Base-by-base conservation (phyloP, 1,140 invertebrate genomes). In the Bombus superbus region DNA sequence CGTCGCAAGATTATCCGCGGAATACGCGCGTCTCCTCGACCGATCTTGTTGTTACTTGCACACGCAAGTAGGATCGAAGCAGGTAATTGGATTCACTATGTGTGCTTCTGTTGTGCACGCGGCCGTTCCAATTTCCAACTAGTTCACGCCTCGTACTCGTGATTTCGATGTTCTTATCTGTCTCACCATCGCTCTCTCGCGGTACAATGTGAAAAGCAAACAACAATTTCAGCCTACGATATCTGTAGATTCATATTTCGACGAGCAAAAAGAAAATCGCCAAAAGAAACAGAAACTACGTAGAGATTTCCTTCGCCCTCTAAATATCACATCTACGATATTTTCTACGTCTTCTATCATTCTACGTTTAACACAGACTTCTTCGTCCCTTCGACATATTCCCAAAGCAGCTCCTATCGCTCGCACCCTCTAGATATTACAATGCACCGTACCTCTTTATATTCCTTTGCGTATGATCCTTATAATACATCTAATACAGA, bases 41-140 rank as follows among this genome's bases (percentile, higher is more conserved):
- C 74, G 62, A 57, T 83, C 53, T 13, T 11, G 35, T 11, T 77
- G 35, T 57, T 25, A 22, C 22, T 22, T 35, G 47, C 38, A 53
- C 62, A 35, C 57, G 68, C 62, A 22, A 22, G 82, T 62, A 42
- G 66, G 38, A 44, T 71, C 32, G 66, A 79, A 18, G 35, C 74
- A 9, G 32, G n/a, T 79, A 84, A 84, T 79, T 79, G 82, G 75
- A 78, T 84, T 84, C 47, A 57, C 82, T 78, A 84, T 47, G 11
- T 18, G 64, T 84, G 82, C 82, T 84, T 84, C 75, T 28, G 22
- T 71, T 25, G 47, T 25, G 82, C 62, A 47, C 59, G 35, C 73
- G 59, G 28, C 47, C 77, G 82, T 59, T 79, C 82, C 47, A 84
- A 66, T 78, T 84, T 79, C 64, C 25, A 79, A 77, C 72, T 25